Conservation (phyloP, 2,113 vertebrate species). For the Cichladusa arquata region DNA sequence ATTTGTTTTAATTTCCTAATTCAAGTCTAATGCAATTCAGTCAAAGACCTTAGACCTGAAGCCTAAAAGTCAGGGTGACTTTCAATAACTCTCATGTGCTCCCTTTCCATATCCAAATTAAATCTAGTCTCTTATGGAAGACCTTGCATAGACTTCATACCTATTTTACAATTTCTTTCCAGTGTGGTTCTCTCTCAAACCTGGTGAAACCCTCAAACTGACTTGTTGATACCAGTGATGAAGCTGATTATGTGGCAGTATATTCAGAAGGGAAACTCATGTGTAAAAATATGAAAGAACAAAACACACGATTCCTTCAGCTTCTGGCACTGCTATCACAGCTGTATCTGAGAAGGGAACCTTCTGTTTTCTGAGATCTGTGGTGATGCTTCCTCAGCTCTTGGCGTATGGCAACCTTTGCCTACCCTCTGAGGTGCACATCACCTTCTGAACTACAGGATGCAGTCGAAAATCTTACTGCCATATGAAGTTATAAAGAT, state of each 20-base stretch:
- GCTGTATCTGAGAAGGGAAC: not conserved
- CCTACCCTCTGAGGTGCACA: not conserved
- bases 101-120: constrained; percentile 29
- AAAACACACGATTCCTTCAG: not conserved
- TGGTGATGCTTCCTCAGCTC: not conserved
- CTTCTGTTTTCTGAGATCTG: not conserved
- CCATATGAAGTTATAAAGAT: not conserved
- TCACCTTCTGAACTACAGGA: not conserved
- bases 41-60: constrained; percentile 21
- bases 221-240: not conserved
- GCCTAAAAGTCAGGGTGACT: not conserved
- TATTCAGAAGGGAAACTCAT: not conserved
- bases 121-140: not conserved
- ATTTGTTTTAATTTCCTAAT: constrained; percentile 35
- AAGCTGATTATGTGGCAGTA: not conserved
- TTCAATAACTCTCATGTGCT: not conserved
- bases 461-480: not conserved
- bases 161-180: not conserved
- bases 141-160: not conserved
- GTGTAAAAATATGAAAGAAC: not conserved
- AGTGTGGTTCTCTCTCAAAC: not conserved
- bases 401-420: fast-evolving
- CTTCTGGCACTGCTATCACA: not conserved
- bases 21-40: constrained; percentile 5
- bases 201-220: not conserved